phyloP scores from a whole-genome alignment of 2,797 vertebrate species.

The Pogonophryne albipinna region DNA sequence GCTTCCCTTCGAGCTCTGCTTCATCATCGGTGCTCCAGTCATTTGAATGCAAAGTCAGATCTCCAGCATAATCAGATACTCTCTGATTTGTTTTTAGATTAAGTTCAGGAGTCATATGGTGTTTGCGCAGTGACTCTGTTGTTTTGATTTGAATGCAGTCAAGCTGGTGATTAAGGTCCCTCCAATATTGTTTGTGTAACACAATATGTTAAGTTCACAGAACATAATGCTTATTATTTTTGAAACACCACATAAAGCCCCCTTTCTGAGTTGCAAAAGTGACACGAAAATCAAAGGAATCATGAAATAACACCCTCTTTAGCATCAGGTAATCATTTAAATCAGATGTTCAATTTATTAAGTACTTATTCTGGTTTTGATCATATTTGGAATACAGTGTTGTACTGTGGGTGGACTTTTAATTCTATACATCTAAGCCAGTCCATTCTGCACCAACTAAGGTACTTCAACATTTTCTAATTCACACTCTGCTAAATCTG shows the following conservation, averaged over 20 bases:
- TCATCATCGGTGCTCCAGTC: conserved; percentile 22
- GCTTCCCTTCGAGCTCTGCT: conserved; percentile 32
- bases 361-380: not conserved
- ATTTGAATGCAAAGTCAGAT: conserved; percentile 72
- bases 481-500: too few relatives aligned
- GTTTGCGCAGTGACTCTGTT: conserved; percentile 58
- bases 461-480: not conserved
- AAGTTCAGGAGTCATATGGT: conserved; percentile 67
- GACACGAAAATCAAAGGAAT: not conserved
- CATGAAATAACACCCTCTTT: not conserved
- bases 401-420: not conserved
- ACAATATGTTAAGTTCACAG: conserved; percentile 65
- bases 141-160: conserved; percentile 66
- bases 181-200: conserved; percentile 44
- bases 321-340: not conserved
- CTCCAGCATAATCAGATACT: conserved; percentile 64
- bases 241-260: conserved; percentile 49
- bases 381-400: not conserved
- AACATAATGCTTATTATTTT: conserved; percentile 61
- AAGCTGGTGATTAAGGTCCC: conserved; percentile 64
- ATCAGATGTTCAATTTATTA: not conserved
- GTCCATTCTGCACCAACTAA: not conserved
- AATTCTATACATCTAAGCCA: not conserved
- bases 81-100: conserved; percentile 77
- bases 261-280: not conserved